A percentile compares a stretch with the other conserved stretches of the same genome.
Evolutionary conservation across 2,797 vertebrate species (phyloP).

Genomic region (Carapus acus): DNA sequence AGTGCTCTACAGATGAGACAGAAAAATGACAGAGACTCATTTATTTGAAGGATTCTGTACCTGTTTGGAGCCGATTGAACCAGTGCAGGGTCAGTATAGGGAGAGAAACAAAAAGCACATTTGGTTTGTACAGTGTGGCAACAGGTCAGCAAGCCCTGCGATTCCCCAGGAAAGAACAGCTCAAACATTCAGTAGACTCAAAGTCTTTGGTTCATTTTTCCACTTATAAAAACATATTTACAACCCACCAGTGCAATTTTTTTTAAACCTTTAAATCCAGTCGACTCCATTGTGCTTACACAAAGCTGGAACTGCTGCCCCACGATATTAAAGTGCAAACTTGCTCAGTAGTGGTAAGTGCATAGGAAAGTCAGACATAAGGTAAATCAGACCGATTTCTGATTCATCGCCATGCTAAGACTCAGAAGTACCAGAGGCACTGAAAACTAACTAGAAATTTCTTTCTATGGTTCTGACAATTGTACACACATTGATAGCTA

Average conservation of each 20-base stretch:
- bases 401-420: constrained; percentile 24
- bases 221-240: constrained; percentile 57
- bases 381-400: constrained; percentile 9
- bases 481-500: neutral
- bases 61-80: constrained; percentile 4
- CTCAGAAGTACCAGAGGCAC: constrained; percentile 26
- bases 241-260: constrained; percentile 58
- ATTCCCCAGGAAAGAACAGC: constrained; percentile 13
- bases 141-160: constrained; percentile 14
- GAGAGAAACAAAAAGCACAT: constrained; percentile 17
- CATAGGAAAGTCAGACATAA: constrained; percentile 49
- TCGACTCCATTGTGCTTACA: constrained; percentile 53
- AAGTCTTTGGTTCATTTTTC: constrained; percentile 68
- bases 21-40: constrained; percentile 21
- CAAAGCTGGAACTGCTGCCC: constrained; percentile 36
- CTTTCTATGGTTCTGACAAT: constrained; percentile 1
- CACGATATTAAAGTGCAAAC: constrained; percentile 69
- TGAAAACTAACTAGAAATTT: neutral
- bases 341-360: constrained; percentile 73
- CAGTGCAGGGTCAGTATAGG: constrained; percentile 9
- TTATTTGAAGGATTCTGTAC: constrained; percentile 45
- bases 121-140: constrained; percentile 26
- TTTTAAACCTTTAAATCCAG: constrained; percentile 23
- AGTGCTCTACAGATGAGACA: no score
- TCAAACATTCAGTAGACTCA: constrained; percentile 44